Evolutionary conservation across 2,888 invertebrate genomes (phyloP).

Genomic region (Rhamnusium bicolor): DNA sequence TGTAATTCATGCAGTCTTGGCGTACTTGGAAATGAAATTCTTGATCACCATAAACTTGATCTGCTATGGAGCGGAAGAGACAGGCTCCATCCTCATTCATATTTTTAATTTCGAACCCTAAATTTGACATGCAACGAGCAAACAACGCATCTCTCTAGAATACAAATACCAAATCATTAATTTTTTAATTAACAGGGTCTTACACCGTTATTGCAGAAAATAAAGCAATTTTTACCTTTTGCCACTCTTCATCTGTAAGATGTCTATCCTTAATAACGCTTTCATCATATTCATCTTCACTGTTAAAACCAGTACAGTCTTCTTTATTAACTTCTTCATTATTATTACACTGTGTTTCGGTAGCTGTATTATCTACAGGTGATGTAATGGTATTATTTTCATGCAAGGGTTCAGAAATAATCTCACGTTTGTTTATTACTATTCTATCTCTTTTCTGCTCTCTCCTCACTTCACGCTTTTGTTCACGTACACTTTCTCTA

Average conservation of each 20-base stretch:
- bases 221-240: slow-evolving; percentile 58
- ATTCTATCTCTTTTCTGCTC: slow-evolving; percentile 63
- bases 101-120: slow-evolving; percentile 84
- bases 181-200: not conserved
- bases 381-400: slow-evolving; percentile 56
- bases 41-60: slow-evolving; percentile 93
- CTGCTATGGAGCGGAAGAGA: slow-evolving; percentile 89
- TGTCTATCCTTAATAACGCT: slow-evolving; percentile 57
- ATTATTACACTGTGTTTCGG: slow-evolving; percentile 62
- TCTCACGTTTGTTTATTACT: slow-evolving; percentile 62
- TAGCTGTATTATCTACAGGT: slow-evolving; percentile 56
- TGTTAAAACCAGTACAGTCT: slow-evolving; percentile 70
- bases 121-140: slow-evolving; percentile 75
- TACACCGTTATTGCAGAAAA: too few relatives aligned
- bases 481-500: slow-evolving; percentile 65
- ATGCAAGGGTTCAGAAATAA: slow-evolving; percentile 60
- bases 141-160: slow-evolving; percentile 67
- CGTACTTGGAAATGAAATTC: slow-evolving; percentile 89
- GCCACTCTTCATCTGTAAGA: slow-evolving; percentile 69
- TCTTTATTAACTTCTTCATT: slow-evolving; percentile 63
- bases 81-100: slow-evolving; percentile 94
- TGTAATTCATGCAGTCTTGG: slow-evolving; percentile 91
- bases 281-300: slow-evolving; percentile 70
- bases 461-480: slow-evolving; percentile 63
- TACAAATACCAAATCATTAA: slow-evolving; percentile 25